Evolutionary conservation across 1,140 invertebrate species (phyloP).

Genomic region (Cheumatopsyche charites): DNA sequence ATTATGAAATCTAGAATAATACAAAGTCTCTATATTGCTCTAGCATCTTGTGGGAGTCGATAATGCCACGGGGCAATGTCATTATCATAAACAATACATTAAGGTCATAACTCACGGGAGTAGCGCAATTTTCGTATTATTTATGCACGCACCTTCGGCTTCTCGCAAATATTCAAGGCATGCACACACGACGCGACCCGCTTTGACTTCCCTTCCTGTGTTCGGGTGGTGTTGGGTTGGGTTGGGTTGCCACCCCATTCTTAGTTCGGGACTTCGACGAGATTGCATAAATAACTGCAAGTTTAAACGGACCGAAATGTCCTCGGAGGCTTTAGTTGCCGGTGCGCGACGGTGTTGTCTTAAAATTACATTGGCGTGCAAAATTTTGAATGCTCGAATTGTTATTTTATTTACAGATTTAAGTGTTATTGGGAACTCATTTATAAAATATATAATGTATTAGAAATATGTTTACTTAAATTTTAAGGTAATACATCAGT

Average conservation of each 20-base stretch:
- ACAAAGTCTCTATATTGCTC: not conserved
- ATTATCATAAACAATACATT: slow-evolving; percentile 49
- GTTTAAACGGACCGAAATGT: slow-evolving; percentile 49
- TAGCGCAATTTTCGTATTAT: slow-evolving; percentile 46
- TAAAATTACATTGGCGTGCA: slow-evolving; percentile 32
- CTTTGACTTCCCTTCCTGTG: not conserved
- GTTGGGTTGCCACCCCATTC: slow-evolving; percentile 9
- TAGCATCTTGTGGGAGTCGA: slow-evolving; percentile 3
- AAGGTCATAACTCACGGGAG: slow-evolving; percentile 47
- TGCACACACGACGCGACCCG: slow-evolving; percentile 36
- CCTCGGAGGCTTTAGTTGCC: slow-evolving; percentile 42
- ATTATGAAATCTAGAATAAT: too few relatives aligned
- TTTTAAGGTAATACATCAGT: too few relatives aligned
- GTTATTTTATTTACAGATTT: not conserved
- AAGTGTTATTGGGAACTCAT: too few relatives aligned
- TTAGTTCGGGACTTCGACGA: slow-evolving; percentile 27
- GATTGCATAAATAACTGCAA: slow-evolving; percentile 47
- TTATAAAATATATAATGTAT: too few relatives aligned
- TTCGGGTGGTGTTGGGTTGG: too few relatives aligned
- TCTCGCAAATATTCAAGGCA: slow-evolving; percentile 44
- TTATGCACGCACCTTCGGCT: slow-evolving; percentile 47
- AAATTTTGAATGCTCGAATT: not conserved
- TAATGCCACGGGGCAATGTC: slow-evolving; percentile 28
- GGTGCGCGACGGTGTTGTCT: slow-evolving; percentile 9
- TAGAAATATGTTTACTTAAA: too few relatives aligned